Conservation (phyloP, 2,113 vertebrate genomes). For the Chamaetylas fuelleborni region DNA sequence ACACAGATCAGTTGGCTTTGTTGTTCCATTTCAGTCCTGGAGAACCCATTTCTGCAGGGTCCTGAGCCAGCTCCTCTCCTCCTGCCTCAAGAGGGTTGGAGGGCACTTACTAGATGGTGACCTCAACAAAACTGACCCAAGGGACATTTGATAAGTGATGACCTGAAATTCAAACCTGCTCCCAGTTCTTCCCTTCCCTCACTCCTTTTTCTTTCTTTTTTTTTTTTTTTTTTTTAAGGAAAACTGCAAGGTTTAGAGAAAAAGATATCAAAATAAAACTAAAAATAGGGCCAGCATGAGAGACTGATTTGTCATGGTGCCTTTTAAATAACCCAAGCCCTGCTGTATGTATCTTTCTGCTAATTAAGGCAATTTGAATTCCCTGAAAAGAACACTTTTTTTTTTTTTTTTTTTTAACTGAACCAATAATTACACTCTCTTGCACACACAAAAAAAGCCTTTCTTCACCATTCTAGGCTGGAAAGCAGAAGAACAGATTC, state of each 20-base stretch:
- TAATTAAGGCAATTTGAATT: slow-evolving; percentile 61
- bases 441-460: background rate
- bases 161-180: background rate
- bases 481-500: slow-evolving; percentile 11
- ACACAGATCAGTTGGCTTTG: background rate
- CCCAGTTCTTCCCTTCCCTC: background rate
- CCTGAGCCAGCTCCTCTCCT: background rate
- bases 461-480: background rate
- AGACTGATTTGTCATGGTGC: background rate
- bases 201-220: background rate
- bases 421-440: slow-evolving; percentile 52
- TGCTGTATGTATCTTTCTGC: slow-evolving; percentile 37
- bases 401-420: background rate
- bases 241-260: background rate
- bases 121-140: background rate
- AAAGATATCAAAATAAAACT: slow-evolving; percentile 10
- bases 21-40: background rate
- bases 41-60: background rate
- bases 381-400: slow-evolving; percentile 33
- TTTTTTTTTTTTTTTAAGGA: background rate
- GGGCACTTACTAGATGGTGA: background rate
- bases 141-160: background rate
- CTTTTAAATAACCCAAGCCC: slow-evolving; percentile 44
- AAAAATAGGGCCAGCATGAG: slow-evolving; percentile 38
- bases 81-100: background rate